Evolutionary conservation across 2,113 vertebrate species (phyloP).

Genomic region (Mustelus asterias): DNA sequence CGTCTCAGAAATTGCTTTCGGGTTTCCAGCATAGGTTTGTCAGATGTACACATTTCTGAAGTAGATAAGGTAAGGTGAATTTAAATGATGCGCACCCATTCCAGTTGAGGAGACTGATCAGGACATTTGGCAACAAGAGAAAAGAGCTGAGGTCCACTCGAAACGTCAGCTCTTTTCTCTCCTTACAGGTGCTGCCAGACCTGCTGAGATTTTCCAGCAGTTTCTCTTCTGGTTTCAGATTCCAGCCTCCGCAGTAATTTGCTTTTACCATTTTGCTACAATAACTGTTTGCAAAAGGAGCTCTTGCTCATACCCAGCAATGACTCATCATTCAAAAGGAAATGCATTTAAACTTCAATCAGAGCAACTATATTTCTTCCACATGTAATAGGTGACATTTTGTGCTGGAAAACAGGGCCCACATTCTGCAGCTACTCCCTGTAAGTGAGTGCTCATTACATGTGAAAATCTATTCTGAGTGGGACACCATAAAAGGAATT

Average conservation of each 20-base stretch:
- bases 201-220: too few relatives aligned
- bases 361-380: not conserved
- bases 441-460: not conserved
- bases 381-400: not conserved
- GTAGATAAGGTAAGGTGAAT: not conserved
- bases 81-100: not conserved
- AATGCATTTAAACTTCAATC: not conserved
- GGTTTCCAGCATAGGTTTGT: not conserved
- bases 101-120: not conserved
- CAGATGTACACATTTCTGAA: not conserved
- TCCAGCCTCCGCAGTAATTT: too few relatives aligned
- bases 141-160: too few relatives aligned
- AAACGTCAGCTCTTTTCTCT: too few relatives aligned
- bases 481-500: not conserved
- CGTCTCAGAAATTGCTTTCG: not conserved
- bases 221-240: too few relatives aligned
- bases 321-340: slow-evolving; percentile 3
- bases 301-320: too few relatives aligned
- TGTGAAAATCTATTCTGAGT: not conserved
- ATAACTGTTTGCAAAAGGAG: not conserved
- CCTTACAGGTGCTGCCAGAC: too few relatives aligned
- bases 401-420: not conserved
- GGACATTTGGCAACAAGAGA: too few relatives aligned
- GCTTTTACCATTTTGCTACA: too few relatives aligned
- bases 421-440: not conserved